Percentiles rank a stretch among this genome's conserved stretches.
These are phyloP conservation scores for Scolopax rusticola DNA, from an alignment of 2,797 vertebrate species.

Conservation along the genomic window DNA sequence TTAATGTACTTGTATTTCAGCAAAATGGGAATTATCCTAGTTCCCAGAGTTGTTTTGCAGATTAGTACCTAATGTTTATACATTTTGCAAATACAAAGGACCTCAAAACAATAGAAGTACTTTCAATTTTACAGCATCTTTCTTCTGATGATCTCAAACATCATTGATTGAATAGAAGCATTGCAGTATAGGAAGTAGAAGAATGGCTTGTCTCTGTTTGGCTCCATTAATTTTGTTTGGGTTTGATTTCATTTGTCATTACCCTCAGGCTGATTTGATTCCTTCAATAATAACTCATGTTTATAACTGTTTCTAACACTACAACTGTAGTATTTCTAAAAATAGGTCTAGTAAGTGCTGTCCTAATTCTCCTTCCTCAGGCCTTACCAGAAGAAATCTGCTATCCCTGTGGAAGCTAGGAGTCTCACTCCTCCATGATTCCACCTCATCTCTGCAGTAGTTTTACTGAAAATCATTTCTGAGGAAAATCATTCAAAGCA, in stretches of 20 bases:
- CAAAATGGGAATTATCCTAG: neutral
- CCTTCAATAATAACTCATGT: neutral
- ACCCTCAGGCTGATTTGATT: neutral
- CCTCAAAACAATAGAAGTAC: neutral
- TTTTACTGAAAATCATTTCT: conserved; percentile 85
- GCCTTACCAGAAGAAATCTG: conserved; percentile 83
- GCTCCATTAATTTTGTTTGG: neutral
- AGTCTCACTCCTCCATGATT: conserved; percentile 82
- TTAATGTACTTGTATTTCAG: neutral
- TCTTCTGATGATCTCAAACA: neutral
- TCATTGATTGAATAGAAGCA: neutral
- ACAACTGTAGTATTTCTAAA: neutral
- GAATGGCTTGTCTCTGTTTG: neutral
- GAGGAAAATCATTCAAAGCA: conserved; percentile 83
- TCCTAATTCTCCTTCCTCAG: conserved; percentile 41
- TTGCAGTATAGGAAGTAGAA: neutral
- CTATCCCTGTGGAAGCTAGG: conserved; percentile 83
- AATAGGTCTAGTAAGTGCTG: neutral
- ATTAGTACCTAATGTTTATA: neutral
- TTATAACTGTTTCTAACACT: neutral
- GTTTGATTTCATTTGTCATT: neutral
- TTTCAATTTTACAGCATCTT: neutral
- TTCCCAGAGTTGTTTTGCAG: neutral
- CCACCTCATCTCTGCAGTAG: conserved; percentile 82
- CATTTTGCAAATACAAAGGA: neutral